Evolutionary conservation across 2,888 invertebrate genomes (phyloP), one percentile per base, ranked within the genome.

Genomic region (Desoria tigrina): DNA sequence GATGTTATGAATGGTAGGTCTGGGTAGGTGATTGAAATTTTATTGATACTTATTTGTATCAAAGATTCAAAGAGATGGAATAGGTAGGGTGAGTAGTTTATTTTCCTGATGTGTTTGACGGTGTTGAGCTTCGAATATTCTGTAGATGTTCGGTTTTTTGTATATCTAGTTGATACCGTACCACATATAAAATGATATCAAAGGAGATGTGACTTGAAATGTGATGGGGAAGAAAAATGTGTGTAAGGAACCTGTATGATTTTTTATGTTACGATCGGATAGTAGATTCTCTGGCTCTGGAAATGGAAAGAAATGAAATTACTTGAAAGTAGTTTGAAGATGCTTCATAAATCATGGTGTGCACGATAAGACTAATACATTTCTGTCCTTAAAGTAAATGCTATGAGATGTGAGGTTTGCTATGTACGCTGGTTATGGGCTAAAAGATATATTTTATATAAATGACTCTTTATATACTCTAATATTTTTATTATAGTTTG

Each of bases 41-140:
- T 45, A 53, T 53, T 53, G 53, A 53, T 53, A 53, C 53, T 53
- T 53, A 26, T 53, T 56, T 56, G 39, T 56, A 39, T 24, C 32
- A 32, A 26, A 54, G 32, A 54, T 21, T 24, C 32, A 32, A 26
- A 54, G 32, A 54, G 9, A 51, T 54, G 53, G 27, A 54, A 54
- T 28, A 28, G 32, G 27, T 28, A 28, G 32, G 27, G 27, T 27
- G 27, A 54, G 32, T 28, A 18, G 26, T 14, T 50, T 54, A 27
- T 54, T 18, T 54, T 16, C 27, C 9, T 16, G 27, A n/a, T 11
- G 27, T 32, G 11, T 32, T 32, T 32, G 32, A 32, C 32, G 32
- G 32, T 32, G 32, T 39, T 57, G n/a, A 39, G 23, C 32, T 56
- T 55, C n/a, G n/a, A n/a, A n/a, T n/a, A n/a, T n/a, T n/a, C n/a